A percentile compares a stretch with the other conserved stretches of the same genome.
Evolutionary conservation across 2,888 invertebrate species (phyloP).

Genomic region (Rhopalosiphum nymphaeae): DNA sequence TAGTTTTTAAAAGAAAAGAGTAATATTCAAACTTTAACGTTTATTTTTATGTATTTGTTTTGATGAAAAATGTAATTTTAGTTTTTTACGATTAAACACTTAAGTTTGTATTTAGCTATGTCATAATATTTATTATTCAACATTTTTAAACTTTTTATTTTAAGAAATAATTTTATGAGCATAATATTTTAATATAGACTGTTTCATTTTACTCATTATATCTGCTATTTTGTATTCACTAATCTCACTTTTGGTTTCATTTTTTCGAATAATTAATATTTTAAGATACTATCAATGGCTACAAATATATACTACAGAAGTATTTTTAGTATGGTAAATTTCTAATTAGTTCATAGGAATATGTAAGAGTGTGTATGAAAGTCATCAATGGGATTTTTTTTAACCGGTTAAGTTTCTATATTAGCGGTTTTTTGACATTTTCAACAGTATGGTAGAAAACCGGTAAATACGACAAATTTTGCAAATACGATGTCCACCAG

Average conservation of each 20-base stretch:
- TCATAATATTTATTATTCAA: not conserved
- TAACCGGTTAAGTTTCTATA: slow-evolving; percentile 53
- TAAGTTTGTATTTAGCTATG: not conserved
- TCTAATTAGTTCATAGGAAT: not conserved
- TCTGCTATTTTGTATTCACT: not conserved
- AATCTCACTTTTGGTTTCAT: not conserved
- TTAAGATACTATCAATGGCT: not conserved
- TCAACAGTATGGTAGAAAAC: slow-evolving; percentile 26
- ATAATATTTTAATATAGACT: no score
- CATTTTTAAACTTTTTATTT: no score
- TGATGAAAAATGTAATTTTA: not conserved
- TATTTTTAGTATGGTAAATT: not conserved
- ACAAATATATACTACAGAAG: not conserved
- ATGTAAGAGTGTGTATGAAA: not conserved
- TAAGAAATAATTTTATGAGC: no score
- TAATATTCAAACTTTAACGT: not conserved
- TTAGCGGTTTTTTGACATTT: slow-evolving; percentile 48
- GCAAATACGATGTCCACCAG: not conserved
- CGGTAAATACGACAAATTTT: slow-evolving; percentile 31
- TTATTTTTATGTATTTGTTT: not conserved
- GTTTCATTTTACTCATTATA: not conserved
- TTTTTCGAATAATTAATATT: not conserved
- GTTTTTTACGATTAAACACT: not conserved
- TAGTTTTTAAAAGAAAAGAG: not conserved
- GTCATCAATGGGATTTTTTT: not conserved